Evolutionary conservation across 1,140 invertebrate genomes (phyloP).

Genomic region (Macrobrachium nipponense): DNA sequence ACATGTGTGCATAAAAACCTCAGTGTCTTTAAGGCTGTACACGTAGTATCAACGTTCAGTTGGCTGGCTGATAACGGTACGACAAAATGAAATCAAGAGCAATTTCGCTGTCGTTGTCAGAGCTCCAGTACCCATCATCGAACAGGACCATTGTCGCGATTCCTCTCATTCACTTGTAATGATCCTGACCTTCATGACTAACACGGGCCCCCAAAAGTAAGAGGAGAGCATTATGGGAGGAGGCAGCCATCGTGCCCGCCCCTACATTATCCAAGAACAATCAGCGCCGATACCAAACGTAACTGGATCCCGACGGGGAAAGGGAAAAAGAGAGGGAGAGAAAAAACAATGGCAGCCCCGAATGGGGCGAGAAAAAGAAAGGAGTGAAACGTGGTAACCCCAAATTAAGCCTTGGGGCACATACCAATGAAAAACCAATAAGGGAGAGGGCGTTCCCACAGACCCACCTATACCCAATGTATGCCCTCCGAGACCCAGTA

Average conservation of each 20-base stretch:
- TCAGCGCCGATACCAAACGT: not conserved
- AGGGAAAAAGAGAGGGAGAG: not conserved
- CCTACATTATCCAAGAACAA: not conserved
- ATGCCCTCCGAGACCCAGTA: not conserved
- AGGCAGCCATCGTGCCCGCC: not conserved
- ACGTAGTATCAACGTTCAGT: too few relatives aligned
- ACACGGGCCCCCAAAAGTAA: not conserved
- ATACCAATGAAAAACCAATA: conserved; percentile 62
- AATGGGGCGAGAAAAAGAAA: conserved; percentile 29
- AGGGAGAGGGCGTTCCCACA: conserved; percentile 38
- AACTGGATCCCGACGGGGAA: not conserved
- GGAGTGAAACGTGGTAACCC: conserved; percentile 39
- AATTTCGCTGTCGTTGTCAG: too few relatives aligned
- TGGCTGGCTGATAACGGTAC: too few relatives aligned
- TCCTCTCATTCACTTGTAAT: too few relatives aligned
- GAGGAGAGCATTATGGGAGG: too few relatives aligned
- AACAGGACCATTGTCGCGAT: too few relatives aligned
- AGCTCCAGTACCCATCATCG: too few relatives aligned
- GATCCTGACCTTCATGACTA: too few relatives aligned
- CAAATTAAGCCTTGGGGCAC: conserved; percentile 45
- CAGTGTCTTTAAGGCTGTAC: too few relatives aligned
- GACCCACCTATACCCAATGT: not conserved
- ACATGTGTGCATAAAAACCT: too few relatives aligned
- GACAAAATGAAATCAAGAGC: too few relatives aligned
- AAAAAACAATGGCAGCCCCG: conserved; percentile 10